Evolutionary conservation across 2,888 invertebrate genomes (phyloP).

Genomic region (Galeruca laticollis): DNA sequence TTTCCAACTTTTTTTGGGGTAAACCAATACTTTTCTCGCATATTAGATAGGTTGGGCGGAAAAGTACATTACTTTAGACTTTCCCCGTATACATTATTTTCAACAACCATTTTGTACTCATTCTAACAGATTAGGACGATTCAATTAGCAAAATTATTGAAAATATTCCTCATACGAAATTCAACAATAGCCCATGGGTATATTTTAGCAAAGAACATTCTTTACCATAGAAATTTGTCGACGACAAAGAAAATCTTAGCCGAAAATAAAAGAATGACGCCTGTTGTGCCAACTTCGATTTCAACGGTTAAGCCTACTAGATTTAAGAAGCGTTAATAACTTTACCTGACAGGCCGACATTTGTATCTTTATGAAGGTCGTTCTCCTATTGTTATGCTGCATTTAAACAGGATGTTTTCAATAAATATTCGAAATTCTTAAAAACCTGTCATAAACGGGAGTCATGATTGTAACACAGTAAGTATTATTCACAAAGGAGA

Average conservation of each 20-base stretch:
- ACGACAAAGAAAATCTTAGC: conserved; percentile 18
- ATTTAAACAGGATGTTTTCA: background rate
- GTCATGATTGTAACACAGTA: background rate
- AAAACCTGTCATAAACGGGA: background rate
- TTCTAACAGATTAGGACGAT: conserved; percentile 4
- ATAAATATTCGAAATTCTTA: background rate
- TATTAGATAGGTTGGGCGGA: too few species aligned
- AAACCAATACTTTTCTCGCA: too few species aligned
- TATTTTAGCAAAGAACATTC: conserved; percentile 4
- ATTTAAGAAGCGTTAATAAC: conserved; percentile 36
- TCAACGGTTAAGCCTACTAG: conserved; percentile 29
- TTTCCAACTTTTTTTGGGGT: too few species aligned
- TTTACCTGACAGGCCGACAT: conserved; percentile 32
- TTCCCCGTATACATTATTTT: conserved; percentile 1
- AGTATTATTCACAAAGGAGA: background rate
- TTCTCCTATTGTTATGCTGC: background rate
- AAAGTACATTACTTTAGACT: too few species aligned
- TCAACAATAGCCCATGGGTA: conserved; percentile 6
- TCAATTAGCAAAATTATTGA: conserved; percentile 26
- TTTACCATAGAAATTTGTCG: conserved; percentile 22
- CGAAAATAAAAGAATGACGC: conserved; percentile 31
- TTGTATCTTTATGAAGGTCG: conserved; percentile 11
- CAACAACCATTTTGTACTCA: background rate
- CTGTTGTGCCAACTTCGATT: conserved; percentile 45
- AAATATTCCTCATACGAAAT: conserved; percentile 18